Evolutionary conservation across 2,113 vertebrate species (phyloP), one percentile per base, ranked within the genome.

Genomic region (Hypomesus transpacificus): DNA sequence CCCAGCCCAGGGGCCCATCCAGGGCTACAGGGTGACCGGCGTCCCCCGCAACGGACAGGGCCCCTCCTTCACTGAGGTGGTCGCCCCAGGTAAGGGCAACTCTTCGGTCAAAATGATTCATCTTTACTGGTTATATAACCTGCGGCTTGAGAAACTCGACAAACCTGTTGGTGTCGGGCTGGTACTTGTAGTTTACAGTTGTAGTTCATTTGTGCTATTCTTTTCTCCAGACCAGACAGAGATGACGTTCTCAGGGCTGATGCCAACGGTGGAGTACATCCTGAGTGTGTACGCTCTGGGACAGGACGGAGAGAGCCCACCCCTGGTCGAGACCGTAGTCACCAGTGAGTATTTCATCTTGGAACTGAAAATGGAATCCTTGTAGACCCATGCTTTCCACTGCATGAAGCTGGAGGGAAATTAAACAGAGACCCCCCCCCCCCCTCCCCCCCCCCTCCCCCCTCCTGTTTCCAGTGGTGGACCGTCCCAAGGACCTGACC

Each of bases 401-500:
- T 46, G 39, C 39, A 46, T 46, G 1, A 46, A 9, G 39, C 39
- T 13, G 2, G 39, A 9, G 39, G 39, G 39, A 46, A 46, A 46
- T 13, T 46, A 46, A 46, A 46, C 39, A 11, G 39, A 11, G 2
- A 13, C 2, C 2, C 4, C 4, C 14, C 13, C 18, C 28, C 0
- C 51, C 9, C 46, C 59, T 57, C 64, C 28, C 28, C 4, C 3
- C 31, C 31, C 4, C 31, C 7, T 34, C 26, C 53, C 39, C 3
- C 54, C 59, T 46, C 14, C 66, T 5, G 59, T 86, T 91, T 86
- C 89, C 88, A 98, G 97, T 93, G 86, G 90, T 98, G 86, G 96
- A 97, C 86, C 94, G 88, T 82, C 97, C 97, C 75, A 98, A 95
- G 87, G 95, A 95, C 93, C 91, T 99, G 88, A 86, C 89, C 88